Percentiles rank a stretch among this genome's conserved stretches.
phyloP scores from a whole-genome alignment of 1,140 invertebrate species.

The Drosophila tristis region DNA sequence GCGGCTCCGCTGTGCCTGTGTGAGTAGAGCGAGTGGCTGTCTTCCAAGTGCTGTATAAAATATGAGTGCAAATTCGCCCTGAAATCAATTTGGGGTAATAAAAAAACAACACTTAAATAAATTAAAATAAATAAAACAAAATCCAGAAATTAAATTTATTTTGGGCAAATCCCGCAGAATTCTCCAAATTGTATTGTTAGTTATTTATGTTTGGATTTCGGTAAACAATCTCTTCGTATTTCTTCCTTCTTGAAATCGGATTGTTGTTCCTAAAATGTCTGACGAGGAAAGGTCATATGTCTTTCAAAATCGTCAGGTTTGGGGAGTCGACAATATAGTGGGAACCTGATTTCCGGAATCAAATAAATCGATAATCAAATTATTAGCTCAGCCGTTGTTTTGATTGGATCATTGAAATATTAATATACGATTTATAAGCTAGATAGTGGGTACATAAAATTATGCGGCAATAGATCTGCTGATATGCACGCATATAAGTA shows the following conservation, averaged over 20 bases:
- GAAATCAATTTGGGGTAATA: conserved; percentile 20
- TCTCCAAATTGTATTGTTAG: conserved; percentile 22
- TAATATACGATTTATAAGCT: conserved; percentile 18
- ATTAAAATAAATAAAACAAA: conserved; percentile 53
- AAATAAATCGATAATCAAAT: conserved; percentile 31
- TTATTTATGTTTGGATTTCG: conserved; percentile 28
- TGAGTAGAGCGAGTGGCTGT: conserved; percentile 23
- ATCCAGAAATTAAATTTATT: conserved; percentile 42
- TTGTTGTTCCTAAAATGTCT: conserved; percentile 16
- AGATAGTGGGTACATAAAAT: not conserved
- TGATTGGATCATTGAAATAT: conserved; percentile 18
- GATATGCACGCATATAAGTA: too few relatives aligned
- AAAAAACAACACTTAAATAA: conserved; percentile 47
- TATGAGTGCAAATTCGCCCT: conserved; percentile 33
- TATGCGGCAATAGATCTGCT: not conserved
- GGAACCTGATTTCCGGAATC: conserved; percentile 50
- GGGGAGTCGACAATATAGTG: conserved; percentile 1
- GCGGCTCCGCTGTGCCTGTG: conserved; percentile 23
- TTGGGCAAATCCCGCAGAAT: conserved; percentile 63
- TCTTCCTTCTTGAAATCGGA: not conserved
- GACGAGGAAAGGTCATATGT: conserved; percentile 58
- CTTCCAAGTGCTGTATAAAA: conserved; percentile 27
- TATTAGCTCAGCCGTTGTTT: conserved; percentile 21
- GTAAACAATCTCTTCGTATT: conserved; percentile 17
- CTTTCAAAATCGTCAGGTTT: conserved; percentile 30